phyloP scores from a whole-genome alignment of 2,113 vertebrate genomes.

The Periophthalmus modestus region DNA sequence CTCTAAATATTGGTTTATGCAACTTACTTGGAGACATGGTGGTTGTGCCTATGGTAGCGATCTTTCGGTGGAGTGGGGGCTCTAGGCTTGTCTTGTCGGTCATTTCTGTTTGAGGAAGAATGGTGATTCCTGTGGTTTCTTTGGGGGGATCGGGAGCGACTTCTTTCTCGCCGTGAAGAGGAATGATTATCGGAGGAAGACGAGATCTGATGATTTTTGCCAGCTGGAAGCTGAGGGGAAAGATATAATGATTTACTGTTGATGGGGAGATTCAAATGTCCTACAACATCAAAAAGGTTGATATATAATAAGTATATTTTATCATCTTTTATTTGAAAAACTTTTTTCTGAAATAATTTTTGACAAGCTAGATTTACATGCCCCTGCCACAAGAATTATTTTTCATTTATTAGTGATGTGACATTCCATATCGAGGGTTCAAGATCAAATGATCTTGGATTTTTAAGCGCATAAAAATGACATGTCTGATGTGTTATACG shows the following conservation, averaged over 20 bases:
- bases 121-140: constrained; percentile 43
- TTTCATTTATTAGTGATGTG: no score
- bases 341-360: no score
- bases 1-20: neutral
- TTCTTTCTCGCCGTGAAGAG: constrained; percentile 51
- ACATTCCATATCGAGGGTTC: no score
- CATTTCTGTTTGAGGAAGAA: constrained; percentile 43
- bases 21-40: constrained; percentile 81
- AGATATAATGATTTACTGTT: neutral
- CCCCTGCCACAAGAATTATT: neutral
- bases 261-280: neutral
- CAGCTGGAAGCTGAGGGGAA: constrained; percentile 3
- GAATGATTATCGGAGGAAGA: constrained; percentile 48
- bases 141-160: constrained; percentile 62
- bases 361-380: neutral
- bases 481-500: no score
- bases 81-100: constrained; percentile 63
- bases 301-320: no score
- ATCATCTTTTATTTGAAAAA: no score
- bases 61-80: constrained; percentile 74
- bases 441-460: no score
- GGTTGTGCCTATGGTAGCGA: constrained; percentile 65
- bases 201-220: constrained; percentile 27
- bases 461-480: no score
- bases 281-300: neutral